A percentile compares a stretch with the other conserved stretches of the same genome.
Evolutionary conservation across 1,140 invertebrate genomes (phyloP).

Genomic region (Calephelis nemesis): DNA sequence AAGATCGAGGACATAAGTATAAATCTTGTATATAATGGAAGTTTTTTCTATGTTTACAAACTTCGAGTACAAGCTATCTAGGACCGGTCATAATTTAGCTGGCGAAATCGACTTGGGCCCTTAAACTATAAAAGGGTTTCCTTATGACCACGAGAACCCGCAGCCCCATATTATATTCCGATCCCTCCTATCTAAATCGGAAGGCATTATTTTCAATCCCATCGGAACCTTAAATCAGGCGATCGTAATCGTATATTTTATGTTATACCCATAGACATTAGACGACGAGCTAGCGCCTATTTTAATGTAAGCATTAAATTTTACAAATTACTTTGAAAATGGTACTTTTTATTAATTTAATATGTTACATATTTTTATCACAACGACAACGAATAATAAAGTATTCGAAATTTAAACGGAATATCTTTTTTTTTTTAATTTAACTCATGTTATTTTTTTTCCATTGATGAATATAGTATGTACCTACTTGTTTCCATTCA

Average conservation of each 20-base stretch:
- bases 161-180: constrained; percentile 13
- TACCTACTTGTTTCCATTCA: too few relatives aligned
- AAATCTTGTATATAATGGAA: too few relatives aligned
- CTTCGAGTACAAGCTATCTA: constrained; percentile 3
- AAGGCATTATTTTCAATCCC: constrained; percentile 19
- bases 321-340: too few relatives aligned
- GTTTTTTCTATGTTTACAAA: too few relatives aligned
- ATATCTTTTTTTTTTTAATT: too few relatives aligned
- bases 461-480: too few relatives aligned
- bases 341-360: too few relatives aligned
- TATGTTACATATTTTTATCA: too few relatives aligned
- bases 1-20: too few relatives aligned
- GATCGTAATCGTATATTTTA: constrained; percentile 16
- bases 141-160: constrained; percentile 16
- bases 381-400: too few relatives aligned
- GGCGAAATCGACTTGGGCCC: constrained; percentile 6
- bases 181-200: constrained; percentile 19
- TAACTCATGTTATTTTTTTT: too few relatives aligned
- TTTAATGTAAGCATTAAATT: not conserved
- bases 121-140: constrained; percentile 19
- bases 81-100: constrained; percentile 9
- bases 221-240: constrained; percentile 17
- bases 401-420: too few relatives aligned
- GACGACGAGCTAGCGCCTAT: not conserved
- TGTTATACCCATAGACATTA: constrained; percentile 11